These are phyloP conservation scores for Exocentrus adspersus DNA, from an alignment of 2,888 invertebrate genomes.

Conservation along the genomic window DNA sequence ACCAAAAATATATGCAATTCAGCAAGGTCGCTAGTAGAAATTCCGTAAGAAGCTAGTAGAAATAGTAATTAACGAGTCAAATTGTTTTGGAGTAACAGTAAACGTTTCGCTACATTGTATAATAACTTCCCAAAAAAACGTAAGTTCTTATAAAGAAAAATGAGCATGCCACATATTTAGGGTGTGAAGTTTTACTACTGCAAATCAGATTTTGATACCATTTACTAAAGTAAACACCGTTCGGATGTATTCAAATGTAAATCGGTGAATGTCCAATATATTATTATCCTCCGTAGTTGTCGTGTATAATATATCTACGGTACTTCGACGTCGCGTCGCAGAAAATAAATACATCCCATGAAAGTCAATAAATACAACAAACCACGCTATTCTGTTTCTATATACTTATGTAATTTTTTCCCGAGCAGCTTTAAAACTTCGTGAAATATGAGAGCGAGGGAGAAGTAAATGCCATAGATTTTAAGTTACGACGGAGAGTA, in stretches of 20 bases:
- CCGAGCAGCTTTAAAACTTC: conserved; percentile 19
- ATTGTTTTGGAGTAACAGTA: too few species aligned
- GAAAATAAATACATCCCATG: conserved; percentile 21
- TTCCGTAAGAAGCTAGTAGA: too few species aligned
- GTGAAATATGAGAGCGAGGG: conserved; percentile 16
- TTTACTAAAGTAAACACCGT: too few species aligned
- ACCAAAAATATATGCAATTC: too few species aligned
- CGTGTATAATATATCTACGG: conserved; percentile 12
- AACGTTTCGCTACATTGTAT: too few species aligned
- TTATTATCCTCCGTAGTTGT: neutral
- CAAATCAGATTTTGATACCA: too few species aligned
- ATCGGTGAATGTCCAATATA: neutral
- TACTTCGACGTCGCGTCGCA: conserved; percentile 14
- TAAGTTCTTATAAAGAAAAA: too few species aligned
- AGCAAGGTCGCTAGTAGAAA: too few species aligned
- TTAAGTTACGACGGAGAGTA: conserved; percentile 17
- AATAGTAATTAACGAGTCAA: too few species aligned
- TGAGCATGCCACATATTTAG: too few species aligned
- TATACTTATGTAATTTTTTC: conserved; percentile 25
- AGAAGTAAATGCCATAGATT: conserved; percentile 20
- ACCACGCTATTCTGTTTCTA: conserved; percentile 16
- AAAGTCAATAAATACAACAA: conserved; percentile 22
- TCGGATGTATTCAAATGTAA: neutral
- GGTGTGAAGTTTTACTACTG: too few species aligned
- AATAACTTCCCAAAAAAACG: too few species aligned